These are phyloP conservation scores for Oscheius sp. DNA, from an alignment of 2,888 invertebrate species.

Conservation along the genomic window DNA sequence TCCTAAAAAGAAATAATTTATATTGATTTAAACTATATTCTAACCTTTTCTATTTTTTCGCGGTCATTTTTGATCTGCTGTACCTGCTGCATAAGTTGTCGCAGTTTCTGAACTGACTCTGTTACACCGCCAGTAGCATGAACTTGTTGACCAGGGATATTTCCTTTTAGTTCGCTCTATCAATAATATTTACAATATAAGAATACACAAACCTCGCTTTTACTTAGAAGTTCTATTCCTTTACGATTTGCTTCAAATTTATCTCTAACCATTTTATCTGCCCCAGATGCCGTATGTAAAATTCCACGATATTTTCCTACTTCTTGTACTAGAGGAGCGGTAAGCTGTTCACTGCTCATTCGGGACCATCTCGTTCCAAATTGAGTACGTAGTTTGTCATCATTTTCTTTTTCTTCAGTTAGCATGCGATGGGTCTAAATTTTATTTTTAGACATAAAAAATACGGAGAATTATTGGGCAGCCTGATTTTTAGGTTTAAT, in stretches of 20 bases:
- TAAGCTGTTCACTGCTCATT: conserved; percentile 85
- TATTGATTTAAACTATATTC: neutral
- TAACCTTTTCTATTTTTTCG: conserved; percentile 47
- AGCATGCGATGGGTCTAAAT: conserved; percentile 76
- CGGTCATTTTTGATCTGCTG: conserved; percentile 76
- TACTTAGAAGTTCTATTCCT: conserved; percentile 82
- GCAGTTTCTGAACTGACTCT: conserved; percentile 78
- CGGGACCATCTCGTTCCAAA: conserved; percentile 93
- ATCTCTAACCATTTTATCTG: conserved; percentile 84
- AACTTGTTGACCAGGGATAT: conserved; percentile 76
- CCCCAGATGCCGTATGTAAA: conserved; percentile 85
- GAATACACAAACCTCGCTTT: conserved; percentile 33
- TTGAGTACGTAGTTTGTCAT: conserved; percentile 85
- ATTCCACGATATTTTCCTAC: conserved; percentile 89
- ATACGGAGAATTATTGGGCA: too few relatives aligned
- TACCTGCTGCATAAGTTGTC: conserved; percentile 80
- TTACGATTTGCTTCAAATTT: conserved; percentile 83
- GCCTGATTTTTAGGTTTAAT: too few relatives aligned
- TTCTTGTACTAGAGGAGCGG: conserved; percentile 85
- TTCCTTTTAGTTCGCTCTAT: conserved; percentile 76
- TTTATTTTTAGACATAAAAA: neutral
- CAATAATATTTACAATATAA: neutral
- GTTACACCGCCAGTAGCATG: conserved; percentile 56
- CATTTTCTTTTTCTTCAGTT: conserved; percentile 89
- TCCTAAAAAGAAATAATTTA: conserved; percentile 31